A percentile compares a stretch with the other conserved stretches of the same genome.
These are phyloP conservation scores for Papilio elwesi DNA, from an alignment of 2,888 invertebrate genomes.

Conservation along the genomic window DNA sequence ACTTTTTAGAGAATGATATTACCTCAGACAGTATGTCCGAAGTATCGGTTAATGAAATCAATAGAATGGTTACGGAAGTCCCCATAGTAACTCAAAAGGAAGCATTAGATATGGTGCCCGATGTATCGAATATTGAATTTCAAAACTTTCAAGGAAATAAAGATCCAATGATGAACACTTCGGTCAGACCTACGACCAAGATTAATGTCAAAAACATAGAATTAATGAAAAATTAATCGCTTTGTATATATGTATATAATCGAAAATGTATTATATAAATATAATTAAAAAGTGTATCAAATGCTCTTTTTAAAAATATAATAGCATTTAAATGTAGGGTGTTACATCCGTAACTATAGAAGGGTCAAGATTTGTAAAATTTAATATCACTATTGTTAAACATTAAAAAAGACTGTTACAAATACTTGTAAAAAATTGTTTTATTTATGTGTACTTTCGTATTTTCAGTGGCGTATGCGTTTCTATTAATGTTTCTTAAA, in stretches of 20 bases:
- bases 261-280: constrained; percentile 19
- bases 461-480: too few species aligned
- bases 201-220: constrained; percentile 81
- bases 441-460: neutral
- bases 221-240: constrained; percentile 73
- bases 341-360: neutral
- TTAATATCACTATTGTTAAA: constrained; percentile 1
- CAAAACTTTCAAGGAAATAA: constrained; percentile 72
- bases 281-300: neutral
- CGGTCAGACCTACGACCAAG: constrained; percentile 70
- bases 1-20: constrained; percentile 75
- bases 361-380: constrained; percentile 2
- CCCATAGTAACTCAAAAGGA: constrained; percentile 70
- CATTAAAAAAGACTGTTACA: constrained; percentile 53
- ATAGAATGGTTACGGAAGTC: constrained; percentile 69
- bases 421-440: constrained; percentile 21
- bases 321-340: neutral
- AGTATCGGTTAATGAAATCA: constrained; percentile 62
- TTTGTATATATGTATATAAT: constrained; percentile 36
- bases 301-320: neutral
- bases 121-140: constrained; percentile 59
- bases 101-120: constrained; percentile 54
- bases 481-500: too few species aligned
- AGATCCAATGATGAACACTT: constrained; percentile 79
- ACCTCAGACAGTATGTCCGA: constrained; percentile 60